Evolutionary conservation across 2,797 vertebrate genomes (phyloP).

Genomic region (Pangasius macronema): DNA sequence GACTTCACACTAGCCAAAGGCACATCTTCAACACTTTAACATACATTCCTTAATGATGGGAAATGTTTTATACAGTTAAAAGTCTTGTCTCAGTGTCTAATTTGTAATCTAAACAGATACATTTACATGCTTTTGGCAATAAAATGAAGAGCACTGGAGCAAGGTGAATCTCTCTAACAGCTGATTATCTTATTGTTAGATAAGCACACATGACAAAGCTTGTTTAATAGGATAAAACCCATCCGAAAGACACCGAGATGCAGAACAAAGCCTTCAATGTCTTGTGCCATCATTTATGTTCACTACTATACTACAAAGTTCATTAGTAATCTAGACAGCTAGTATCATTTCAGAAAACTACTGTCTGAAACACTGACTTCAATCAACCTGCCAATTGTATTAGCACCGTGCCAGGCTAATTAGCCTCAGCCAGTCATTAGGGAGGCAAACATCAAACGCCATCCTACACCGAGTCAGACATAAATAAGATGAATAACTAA

Average conservation of each 20-base stretch:
- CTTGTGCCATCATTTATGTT: slow-evolving; percentile 14
- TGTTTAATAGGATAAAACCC: neutral
- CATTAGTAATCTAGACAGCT: slow-evolving; percentile 13
- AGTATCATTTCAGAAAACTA: slow-evolving; percentile 8
- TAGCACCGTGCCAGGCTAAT: slow-evolving; percentile 57
- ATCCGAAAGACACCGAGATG: neutral
- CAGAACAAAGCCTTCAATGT: neutral
- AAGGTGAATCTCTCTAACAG: neutral
- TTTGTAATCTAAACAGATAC: neutral
- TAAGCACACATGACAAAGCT: neutral
- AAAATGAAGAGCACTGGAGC: neutral
- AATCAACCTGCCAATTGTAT: slow-evolving; percentile 60
- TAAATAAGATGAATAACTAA: slow-evolving; percentile 69
- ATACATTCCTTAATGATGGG: neutral
- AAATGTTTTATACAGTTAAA: neutral
- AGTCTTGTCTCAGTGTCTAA: neutral
- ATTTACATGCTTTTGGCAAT: neutral
- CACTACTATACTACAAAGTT: slow-evolving; percentile 7
- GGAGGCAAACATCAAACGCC: slow-evolving; percentile 61
- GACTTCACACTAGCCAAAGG: neutral
- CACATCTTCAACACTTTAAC: neutral
- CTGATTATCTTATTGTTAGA: neutral
- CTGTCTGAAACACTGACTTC: slow-evolving; percentile 58
- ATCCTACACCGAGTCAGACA: slow-evolving; percentile 64
- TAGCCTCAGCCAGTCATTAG: slow-evolving; percentile 67